Evolutionary conservation across 2,888 invertebrate species (phyloP).

Genomic region (Orthonevra nobilis): DNA sequence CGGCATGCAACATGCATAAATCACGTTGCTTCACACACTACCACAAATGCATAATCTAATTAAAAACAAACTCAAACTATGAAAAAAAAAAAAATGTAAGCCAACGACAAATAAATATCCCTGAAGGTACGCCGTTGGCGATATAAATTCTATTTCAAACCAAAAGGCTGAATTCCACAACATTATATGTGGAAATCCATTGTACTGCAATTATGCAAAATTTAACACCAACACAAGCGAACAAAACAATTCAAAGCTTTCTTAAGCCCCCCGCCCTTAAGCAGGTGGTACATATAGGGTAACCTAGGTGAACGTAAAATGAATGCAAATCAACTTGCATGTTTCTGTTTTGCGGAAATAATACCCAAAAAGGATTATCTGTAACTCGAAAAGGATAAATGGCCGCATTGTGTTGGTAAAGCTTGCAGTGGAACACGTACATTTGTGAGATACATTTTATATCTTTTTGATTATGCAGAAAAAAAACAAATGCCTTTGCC

Average conservation of each 20-base stretch:
- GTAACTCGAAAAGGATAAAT: too few species aligned
- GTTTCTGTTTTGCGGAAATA: slow-evolving; percentile 65
- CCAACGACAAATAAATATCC: slow-evolving; percentile 13
- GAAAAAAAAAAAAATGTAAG: slow-evolving; percentile 1
- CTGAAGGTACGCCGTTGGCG: slow-evolving; percentile 1
- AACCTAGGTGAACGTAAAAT: slow-evolving; percentile 43
- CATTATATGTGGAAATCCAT: slow-evolving; percentile 45
- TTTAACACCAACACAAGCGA: slow-evolving; percentile 41
- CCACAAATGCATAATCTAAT: slow-evolving; percentile 58
- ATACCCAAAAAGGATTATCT: slow-evolving; percentile 70
- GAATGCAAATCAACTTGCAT: slow-evolving; percentile 63
- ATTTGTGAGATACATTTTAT: slow-evolving; percentile 49
- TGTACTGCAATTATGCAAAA: slow-evolving; percentile 62
- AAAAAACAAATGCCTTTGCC: too few species aligned
- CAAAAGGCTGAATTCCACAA: slow-evolving; percentile 33
- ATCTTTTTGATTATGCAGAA: too few species aligned
- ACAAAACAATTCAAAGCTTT: slow-evolving; percentile 17
- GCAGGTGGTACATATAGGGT: too few species aligned
- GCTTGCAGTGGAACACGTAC: too few species aligned
- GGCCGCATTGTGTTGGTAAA: too few species aligned
- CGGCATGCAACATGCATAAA: slow-evolving; percentile 54
- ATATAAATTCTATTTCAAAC: slow-evolving; percentile 41
- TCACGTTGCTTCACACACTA: slow-evolving; percentile 53
- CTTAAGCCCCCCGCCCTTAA: slow-evolving; percentile 11
- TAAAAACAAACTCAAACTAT: slow-evolving; percentile 25